phyloP scores from a whole-genome alignment of 2,113 vertebrate species.

The Uropsilus gracilis region DNA sequence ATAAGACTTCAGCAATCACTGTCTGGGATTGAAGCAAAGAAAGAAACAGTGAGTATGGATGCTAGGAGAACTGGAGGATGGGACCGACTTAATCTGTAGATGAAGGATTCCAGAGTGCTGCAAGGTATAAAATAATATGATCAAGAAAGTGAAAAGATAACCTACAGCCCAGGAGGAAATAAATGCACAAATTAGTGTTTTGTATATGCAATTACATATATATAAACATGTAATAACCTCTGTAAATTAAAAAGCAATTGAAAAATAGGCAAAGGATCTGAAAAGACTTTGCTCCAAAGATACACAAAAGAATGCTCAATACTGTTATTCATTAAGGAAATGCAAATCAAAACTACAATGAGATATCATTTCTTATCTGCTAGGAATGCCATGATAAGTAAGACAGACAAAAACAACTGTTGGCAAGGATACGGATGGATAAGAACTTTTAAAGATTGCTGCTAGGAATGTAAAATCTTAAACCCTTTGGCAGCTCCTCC shows the following conservation, averaged over 20 bases:
- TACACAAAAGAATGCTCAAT: not conserved
- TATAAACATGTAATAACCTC: not conserved
- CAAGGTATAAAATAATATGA: not conserved
- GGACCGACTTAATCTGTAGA: not conserved
- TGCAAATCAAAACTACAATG: not conserved
- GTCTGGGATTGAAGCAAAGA: not conserved
- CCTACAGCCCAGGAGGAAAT: not conserved
- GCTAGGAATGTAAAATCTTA: not conserved
- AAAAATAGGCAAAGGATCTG: slow-evolving; percentile 33
- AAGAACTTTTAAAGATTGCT: not conserved
- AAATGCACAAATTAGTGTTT: not conserved
- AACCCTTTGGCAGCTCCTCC: not conserved
- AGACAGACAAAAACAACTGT: not conserved
- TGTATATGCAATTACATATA: not conserved
- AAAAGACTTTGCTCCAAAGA: slow-evolving; percentile 15
- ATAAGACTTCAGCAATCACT: not conserved
- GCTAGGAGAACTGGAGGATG: not conserved
- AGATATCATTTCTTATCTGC: not conserved
- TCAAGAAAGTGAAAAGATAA: not conserved
- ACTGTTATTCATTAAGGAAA: too few species aligned
- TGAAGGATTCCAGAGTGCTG: not conserved
- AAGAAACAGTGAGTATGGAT: not conserved
- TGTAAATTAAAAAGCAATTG: not conserved
- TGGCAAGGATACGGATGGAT: not conserved
- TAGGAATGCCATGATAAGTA: not conserved